Evolutionary conservation across 2,113 vertebrate species (phyloP).

Genomic region (Promerops cafer): DNA sequence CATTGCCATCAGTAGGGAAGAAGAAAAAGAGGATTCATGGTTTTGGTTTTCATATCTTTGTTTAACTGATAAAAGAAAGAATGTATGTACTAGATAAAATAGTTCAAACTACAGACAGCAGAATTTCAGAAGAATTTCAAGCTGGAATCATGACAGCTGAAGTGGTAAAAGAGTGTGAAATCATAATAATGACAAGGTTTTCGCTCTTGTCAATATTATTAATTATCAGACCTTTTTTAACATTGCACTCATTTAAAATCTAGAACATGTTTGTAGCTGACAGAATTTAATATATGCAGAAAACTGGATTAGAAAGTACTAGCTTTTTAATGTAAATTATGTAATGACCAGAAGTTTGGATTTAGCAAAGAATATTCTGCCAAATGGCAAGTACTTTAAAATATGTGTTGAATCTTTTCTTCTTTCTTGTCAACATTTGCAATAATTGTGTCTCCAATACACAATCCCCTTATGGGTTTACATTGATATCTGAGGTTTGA

Average conservation of each 20-base stretch:
- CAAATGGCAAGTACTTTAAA: not conserved
- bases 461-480: not conserved
- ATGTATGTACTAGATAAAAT: not conserved
- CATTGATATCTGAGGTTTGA: not conserved
- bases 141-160: not conserved
- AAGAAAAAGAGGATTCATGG: not conserved
- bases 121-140: not conserved
- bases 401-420: not conserved
- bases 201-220: not conserved
- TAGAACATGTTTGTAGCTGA: not conserved
- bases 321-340: not conserved
- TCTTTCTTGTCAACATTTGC: not conserved
- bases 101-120: not conserved
- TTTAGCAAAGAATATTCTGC: not conserved
- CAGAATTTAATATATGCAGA: not conserved
- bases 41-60: not conserved
- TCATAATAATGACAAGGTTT: not conserved
- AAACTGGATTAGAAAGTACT: not conserved
- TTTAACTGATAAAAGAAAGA: not conserved
- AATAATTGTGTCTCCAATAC: not conserved
- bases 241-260: not conserved
- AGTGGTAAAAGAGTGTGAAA: not conserved
- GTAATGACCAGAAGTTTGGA: not conserved
- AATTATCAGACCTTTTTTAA: not conserved
- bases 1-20: not conserved